A percentile compares a stretch with the other conserved stretches of the same genome.
Evolutionary conservation across 1,140 invertebrate genomes (phyloP).

Genomic region (Hermetia illucens): DNA sequence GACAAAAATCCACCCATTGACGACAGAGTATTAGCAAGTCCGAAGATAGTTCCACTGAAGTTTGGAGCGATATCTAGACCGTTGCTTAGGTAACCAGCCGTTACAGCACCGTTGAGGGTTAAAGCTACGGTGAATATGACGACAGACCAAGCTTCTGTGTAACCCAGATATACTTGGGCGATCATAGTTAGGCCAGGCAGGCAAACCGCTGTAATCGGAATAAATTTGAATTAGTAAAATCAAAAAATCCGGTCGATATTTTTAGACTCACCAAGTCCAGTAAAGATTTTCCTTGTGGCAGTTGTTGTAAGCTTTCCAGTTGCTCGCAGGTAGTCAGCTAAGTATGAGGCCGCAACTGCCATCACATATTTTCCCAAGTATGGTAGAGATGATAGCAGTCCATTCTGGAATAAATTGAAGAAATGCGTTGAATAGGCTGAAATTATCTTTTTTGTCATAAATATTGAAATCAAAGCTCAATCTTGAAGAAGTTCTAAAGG

Average conservation of each 20-base stretch:
- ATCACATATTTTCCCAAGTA: slow-evolving; percentile 75
- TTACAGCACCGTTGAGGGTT: slow-evolving; percentile 73
- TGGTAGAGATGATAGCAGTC: slow-evolving; percentile 72
- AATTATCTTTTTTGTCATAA: too few relatives aligned
- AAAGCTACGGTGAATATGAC: slow-evolving; percentile 59
- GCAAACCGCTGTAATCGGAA: slow-evolving; percentile 37
- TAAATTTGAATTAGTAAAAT: not conserved
- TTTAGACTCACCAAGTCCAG: slow-evolving; percentile 39
- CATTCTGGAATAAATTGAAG: slow-evolving; percentile 45
- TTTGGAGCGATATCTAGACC: slow-evolving; percentile 80
- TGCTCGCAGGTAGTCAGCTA: slow-evolving; percentile 52
- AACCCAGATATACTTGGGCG: slow-evolving; percentile 50
- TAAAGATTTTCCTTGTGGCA: slow-evolving; percentile 51
- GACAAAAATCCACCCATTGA: slow-evolving; percentile 79
- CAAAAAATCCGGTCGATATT: not conserved
- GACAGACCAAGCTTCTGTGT: slow-evolving; percentile 50
- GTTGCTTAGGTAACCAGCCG: slow-evolving; percentile 76
- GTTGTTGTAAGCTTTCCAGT: slow-evolving; percentile 52
- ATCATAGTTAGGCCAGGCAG: slow-evolving; percentile 52
- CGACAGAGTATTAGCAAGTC: slow-evolving; percentile 78
- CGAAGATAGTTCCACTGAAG: slow-evolving; percentile 81
- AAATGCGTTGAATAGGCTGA: not conserved
- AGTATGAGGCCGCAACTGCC: slow-evolving; percentile 47
- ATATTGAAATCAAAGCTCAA: too few relatives aligned
- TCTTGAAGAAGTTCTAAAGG: too few relatives aligned